Evolutionary conservation across 2,113 vertebrate species (phyloP).

Genomic region (Rhynchomys soricoides): DNA sequence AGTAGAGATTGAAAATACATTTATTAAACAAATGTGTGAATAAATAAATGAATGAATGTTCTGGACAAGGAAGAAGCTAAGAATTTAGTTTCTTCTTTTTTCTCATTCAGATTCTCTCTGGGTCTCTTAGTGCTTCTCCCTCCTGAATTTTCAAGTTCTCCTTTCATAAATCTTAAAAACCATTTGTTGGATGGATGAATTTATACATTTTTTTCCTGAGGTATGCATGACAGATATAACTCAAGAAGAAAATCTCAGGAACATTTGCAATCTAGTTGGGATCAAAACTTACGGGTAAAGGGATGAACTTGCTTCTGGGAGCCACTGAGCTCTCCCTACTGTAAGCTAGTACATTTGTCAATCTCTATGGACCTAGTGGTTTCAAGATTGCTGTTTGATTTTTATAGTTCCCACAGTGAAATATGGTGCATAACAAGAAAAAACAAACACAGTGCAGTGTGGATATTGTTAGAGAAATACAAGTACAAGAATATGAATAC

Average conservation of each 20-base stretch:
- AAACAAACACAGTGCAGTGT: conserved; percentile 43
- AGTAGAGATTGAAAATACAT: background rate
- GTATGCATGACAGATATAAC: conserved; percentile 27
- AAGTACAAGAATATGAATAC: background rate
- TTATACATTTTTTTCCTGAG: conserved; percentile 38
- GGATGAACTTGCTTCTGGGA: conserved; percentile 37
- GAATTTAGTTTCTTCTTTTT: background rate
- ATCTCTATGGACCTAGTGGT: background rate
- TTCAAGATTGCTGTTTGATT: conserved; percentile 57
- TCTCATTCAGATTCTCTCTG: background rate
- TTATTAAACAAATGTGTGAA: background rate
- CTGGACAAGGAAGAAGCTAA: background rate
- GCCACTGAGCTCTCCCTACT: background rate
- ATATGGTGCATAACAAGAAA: conserved; percentile 21
- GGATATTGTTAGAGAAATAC: conserved; percentile 52
- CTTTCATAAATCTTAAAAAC: conserved; percentile 4
- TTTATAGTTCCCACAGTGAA: background rate
- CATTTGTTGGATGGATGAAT: conserved; percentile 15
- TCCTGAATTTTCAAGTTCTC: conserved; percentile 45
- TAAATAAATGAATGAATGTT: conserved; percentile 25
- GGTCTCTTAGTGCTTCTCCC: conserved; percentile 34
- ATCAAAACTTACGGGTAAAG: conserved; percentile 43
- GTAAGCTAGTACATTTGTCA: background rate
- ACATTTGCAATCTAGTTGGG: conserved; percentile 34
- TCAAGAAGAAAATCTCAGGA: background rate